Evolutionary conservation across 2,797 vertebrate species (phyloP).

Genomic region (Fringilla coelebs): DNA sequence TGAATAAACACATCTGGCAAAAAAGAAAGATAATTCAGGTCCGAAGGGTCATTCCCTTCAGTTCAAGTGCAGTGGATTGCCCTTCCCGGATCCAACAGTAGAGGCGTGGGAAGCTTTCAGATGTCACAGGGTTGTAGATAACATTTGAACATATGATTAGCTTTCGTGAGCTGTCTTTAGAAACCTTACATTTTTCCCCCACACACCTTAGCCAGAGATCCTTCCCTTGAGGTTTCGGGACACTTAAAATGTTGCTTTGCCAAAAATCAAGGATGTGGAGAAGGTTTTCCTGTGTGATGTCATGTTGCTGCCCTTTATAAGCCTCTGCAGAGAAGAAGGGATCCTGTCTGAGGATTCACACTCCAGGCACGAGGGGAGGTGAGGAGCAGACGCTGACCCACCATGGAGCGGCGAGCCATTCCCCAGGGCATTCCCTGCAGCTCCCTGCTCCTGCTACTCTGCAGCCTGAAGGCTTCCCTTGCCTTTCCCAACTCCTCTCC

Average conservation of each 20-base stretch:
- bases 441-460: conserved; percentile 64
- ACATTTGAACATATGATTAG: conserved; percentile 73
- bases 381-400: background rate
- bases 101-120: conserved; percentile 58
- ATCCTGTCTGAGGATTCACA: conserved; percentile 29
- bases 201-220: conserved; percentile 60
- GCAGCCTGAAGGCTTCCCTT: conserved; percentile 61
- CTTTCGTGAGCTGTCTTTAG: conserved; percentile 70
- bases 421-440: background rate
- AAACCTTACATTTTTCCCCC: conserved; percentile 64
- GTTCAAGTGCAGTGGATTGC: conserved; percentile 12
- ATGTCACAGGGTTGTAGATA: conserved; percentile 71
- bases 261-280: conserved; percentile 78
- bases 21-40: background rate
- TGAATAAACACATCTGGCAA: background rate
- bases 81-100: conserved; percentile 33
- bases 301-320: conserved; percentile 77
- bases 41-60: conserved; percentile 27
- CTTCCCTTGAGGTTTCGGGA: conserved; percentile 69
- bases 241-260: conserved; percentile 74
- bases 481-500: conserved; percentile 85
- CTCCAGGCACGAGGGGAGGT: background rate
- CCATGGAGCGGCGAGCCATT: background rate
- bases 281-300: conserved; percentile 78
- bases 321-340: conserved; percentile 55